Conservation (phyloP, 2,888 invertebrate species). For the Dryocosmus kuriphilus region DNA sequence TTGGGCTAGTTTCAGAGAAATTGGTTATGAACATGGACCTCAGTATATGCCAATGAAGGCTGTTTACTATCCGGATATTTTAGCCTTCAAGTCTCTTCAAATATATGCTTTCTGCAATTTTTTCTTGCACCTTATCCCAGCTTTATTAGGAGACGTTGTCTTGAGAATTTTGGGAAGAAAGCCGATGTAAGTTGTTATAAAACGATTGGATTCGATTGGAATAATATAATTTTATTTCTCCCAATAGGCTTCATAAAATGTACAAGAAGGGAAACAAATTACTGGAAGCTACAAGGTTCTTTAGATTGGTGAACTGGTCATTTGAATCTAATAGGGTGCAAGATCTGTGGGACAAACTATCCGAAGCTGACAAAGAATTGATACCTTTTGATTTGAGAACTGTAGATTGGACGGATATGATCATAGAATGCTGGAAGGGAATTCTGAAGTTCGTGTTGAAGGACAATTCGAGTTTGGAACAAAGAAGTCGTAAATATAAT, state of each 20-base stretch:
- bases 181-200: neutral
- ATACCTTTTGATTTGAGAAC: slow-evolving; percentile 86
- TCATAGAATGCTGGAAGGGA: neutral
- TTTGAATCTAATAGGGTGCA: slow-evolving; percentile 83
- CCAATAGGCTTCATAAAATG: slow-evolving; percentile 81
- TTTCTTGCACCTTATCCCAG: neutral
- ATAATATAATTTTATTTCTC: neutral
- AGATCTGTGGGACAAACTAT: slow-evolving; percentile 79
- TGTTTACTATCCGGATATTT: neutral
- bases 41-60: neutral
- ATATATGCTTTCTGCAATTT: neutral
- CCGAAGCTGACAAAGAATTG: slow-evolving; percentile 80
- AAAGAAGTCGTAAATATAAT: neutral
- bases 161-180: slow-evolving; percentile 17
- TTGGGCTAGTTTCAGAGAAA: neutral
- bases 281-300: slow-evolving; percentile 83
- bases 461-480: neutral
- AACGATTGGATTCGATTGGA: neutral
- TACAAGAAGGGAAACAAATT: slow-evolving; percentile 82
- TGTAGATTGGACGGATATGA: slow-evolving; percentile 82
- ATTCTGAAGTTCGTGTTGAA: neutral
- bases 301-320: slow-evolving; percentile 87
- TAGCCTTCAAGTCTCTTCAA: neutral
- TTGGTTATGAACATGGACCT: neutral
- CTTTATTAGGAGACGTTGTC: neutral